Evolutionary conservation across 2,888 invertebrate species (phyloP), one percentile per base, ranked within the genome.

Genomic region (Sinodicranocentrus sp.): DNA sequence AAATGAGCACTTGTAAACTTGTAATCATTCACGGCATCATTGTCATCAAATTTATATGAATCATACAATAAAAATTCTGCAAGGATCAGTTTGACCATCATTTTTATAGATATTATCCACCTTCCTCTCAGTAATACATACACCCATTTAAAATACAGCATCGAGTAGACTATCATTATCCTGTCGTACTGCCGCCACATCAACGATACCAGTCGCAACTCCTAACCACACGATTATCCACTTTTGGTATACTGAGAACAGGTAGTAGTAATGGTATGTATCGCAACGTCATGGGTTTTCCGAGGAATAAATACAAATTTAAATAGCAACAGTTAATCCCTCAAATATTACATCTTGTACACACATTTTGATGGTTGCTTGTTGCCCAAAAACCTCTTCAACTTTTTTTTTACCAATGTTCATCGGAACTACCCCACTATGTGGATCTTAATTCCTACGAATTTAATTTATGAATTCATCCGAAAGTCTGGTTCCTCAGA

Each of bases 101-200:
- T n/a, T n/a, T n/a, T n/a, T n/a, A n/a, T n/a, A n/a, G n/a, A n/a
- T n/a, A n/a, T n/a, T n/a, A n/a, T n/a, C n/a, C n/a, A n/a, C n/a
- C n/a, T n/a, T n/a, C n/a, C n/a, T n/a, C n/a, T n/a, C n/a, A n/a
- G n/a, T n/a, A n/a, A n/a, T n/a, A n/a, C 48, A n/a, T 65, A 43
- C 26, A 44, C 44, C 26, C 26, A 44, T 78, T 71, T 44, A 79
- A 59, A 73, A 73, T 59, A 28, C 33, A 68, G 43, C 54, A 28
- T 43, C 23, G 13, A 28, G 26, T 25, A 67, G 44, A 57, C 73
- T 82, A 82, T 82, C 68, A 82, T 82, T 82, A 82, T 59, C 80
- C 68, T 82, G 80, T 82, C 80, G 25, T 82, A 68, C 57, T 73
- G 80, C 73, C 73, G 80, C 80, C 80, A 68, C 54, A 61, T 61